These are phyloP conservation scores for Podotricha telesiphe DNA, from an alignment of 2,888 invertebrate species.

Conservation along the genomic window DNA sequence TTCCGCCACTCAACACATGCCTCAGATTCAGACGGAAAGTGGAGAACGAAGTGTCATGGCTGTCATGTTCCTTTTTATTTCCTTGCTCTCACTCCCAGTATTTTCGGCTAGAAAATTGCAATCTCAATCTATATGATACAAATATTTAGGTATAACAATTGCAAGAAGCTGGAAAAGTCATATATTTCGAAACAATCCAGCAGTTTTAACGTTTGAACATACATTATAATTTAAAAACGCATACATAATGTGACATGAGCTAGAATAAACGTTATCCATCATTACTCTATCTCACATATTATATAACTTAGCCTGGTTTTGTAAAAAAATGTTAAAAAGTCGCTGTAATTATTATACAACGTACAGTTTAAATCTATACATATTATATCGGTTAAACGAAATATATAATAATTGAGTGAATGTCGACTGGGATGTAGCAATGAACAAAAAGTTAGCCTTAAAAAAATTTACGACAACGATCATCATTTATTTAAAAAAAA, in stretches of 20 bases:
- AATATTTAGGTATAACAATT: too few relatives aligned
- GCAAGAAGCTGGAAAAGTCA: not conserved
- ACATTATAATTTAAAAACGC: not conserved
- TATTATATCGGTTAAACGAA: not conserved
- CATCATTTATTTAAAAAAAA: too few relatives aligned
- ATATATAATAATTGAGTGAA: not conserved
- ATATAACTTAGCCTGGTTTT: slow-evolving; percentile 14
- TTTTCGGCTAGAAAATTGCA: too few relatives aligned
- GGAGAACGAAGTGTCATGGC: too few relatives aligned
- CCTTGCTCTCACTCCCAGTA: too few relatives aligned
- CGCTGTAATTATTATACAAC: not conserved
- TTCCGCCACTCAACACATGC: too few relatives aligned
- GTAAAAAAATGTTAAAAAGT: slow-evolving; percentile 1
- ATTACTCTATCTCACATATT: slow-evolving; percentile 4
- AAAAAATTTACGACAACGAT: too few relatives aligned
- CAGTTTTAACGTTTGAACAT: not conserved
- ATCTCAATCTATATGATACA: too few relatives aligned
- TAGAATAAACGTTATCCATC: slow-evolving; percentile 1
- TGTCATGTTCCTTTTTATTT: too few relatives aligned
- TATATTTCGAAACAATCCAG: not conserved
- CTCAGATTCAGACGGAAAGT: too few relatives aligned
- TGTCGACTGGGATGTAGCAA: too few relatives aligned
- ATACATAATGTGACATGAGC: slow-evolving; percentile 7
- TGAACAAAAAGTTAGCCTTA: too few relatives aligned
- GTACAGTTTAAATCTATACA: not conserved